A percentile compares a stretch with the other conserved stretches of the same genome.
phyloP scores from a whole-genome alignment of 2,888 invertebrate species.

The Harpalus rubripes region DNA sequence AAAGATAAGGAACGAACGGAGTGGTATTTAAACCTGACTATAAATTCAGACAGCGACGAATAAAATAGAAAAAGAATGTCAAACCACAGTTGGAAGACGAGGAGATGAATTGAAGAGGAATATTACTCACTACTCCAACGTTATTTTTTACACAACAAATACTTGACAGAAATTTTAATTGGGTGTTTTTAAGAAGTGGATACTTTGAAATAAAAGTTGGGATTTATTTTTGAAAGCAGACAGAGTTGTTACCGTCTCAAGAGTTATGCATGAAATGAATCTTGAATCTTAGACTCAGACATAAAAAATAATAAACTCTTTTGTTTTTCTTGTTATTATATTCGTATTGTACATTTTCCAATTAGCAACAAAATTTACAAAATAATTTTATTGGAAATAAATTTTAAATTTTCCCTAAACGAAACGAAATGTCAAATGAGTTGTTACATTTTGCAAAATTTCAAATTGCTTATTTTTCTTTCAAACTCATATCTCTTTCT shows the following conservation, averaged over 20 bases:
- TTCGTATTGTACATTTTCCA: no score
- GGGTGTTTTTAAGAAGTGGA: not conserved
- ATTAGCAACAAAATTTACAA: no score
- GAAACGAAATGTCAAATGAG: no score
- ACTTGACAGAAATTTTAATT: not conserved
- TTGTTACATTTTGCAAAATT: no score
- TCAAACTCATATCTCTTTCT: no score
- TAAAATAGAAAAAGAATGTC: conserved; percentile 51
- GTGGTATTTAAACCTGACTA: conserved; percentile 51
- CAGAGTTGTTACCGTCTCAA: not conserved
- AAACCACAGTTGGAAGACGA: conserved; percentile 9
- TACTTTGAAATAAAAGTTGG: not conserved
- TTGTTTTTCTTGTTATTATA: no score
- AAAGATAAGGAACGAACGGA: conserved; percentile 38
- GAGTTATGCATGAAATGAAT: not conserved
- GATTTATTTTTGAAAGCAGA: not conserved
- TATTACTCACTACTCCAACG: not conserved
- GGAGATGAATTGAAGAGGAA: not conserved
- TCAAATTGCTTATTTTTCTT: no score
- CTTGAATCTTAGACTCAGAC: no score
- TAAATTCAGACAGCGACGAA: conserved; percentile 38
- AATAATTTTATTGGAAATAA: no score
- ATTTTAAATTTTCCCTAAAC: no score
- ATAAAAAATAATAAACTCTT: no score
- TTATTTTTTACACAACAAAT: not conserved